These are phyloP conservation scores for Girardia tigrina DNA, from an alignment of 2,888 invertebrate species.

Conservation along the genomic window DNA sequence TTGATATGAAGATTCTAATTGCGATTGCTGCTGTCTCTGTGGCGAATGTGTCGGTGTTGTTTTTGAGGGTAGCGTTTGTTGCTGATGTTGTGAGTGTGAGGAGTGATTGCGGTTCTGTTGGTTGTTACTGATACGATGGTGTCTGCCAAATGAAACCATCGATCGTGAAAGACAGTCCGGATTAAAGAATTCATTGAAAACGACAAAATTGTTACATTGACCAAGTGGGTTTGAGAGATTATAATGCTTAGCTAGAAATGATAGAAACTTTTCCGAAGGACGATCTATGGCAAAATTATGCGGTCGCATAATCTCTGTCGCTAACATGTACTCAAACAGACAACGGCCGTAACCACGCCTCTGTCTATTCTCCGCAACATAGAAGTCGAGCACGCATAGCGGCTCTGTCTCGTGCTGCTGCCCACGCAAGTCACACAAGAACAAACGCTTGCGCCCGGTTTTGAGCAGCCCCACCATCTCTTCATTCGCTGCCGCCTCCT, in stretches of 20 bases:
- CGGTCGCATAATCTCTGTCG: slow-evolving; percentile 61
- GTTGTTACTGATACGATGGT: no score
- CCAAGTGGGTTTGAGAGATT: slow-evolving; percentile 59
- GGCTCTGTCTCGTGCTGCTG: slow-evolving; percentile 64
- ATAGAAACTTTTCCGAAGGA: slow-evolving; percentile 73
- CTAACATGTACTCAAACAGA: slow-evolving; percentile 75
- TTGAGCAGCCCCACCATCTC: slow-evolving; percentile 66
- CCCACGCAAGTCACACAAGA: slow-evolving; percentile 54
- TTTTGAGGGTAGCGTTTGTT: no score
- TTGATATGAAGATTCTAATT: no score
- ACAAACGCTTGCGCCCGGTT: slow-evolving; percentile 74
- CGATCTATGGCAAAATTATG: slow-evolving; percentile 74
- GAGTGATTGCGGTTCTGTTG: no score
- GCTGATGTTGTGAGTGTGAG: no score
- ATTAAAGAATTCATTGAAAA: slow-evolving; percentile 69
- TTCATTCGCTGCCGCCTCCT: no score
- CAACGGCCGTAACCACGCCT: slow-evolving; percentile 69
- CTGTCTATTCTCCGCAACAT: slow-evolving; percentile 68
- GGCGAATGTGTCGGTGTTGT: no score
- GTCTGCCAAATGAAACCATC: no score
- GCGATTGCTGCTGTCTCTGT: no score
- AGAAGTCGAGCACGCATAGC: slow-evolving; percentile 81
- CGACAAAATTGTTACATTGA: slow-evolving; percentile 74
- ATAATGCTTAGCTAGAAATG: slow-evolving; percentile 73
- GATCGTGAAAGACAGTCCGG: no score